phyloP scores from a whole-genome alignment of 2,888 invertebrate species.

The Koerneria pararmatus region DNA sequence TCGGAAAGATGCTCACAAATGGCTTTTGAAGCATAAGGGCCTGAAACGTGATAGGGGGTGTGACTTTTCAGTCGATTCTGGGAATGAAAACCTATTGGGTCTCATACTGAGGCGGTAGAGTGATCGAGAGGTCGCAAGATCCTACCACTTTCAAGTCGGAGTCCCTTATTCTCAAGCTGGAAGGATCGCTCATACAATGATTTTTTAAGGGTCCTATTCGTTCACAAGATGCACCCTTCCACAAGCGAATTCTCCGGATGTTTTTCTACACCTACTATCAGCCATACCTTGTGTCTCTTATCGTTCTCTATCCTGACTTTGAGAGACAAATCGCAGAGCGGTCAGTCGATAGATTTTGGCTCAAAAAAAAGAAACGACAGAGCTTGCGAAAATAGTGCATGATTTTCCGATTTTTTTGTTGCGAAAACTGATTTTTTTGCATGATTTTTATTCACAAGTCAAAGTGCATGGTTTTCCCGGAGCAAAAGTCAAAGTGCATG shows the following conservation, averaged over 20 bases:
- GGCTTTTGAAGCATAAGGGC: no score
- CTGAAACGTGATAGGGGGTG: no score
- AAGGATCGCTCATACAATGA: no score
- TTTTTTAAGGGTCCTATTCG: conserved; percentile 14
- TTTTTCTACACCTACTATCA: conserved; percentile 62
- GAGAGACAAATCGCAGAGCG: conserved; percentile 48
- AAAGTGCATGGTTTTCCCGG: no score
- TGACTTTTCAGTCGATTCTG: no score
- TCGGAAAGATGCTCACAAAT: no score
- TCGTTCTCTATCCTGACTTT: conserved; percentile 59
- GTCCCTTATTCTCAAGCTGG: no score
- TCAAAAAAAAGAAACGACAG: conserved; percentile 26
- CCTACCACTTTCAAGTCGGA: no score
- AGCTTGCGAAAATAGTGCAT: conserved; percentile 33
- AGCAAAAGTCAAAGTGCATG: no score
- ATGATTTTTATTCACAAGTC: not conserved
- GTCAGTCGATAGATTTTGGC: not conserved
- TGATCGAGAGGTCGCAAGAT: no score
- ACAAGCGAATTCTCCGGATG: conserved; percentile 50
- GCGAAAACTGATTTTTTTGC: conserved; percentile 14
- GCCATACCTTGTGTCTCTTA: conserved; percentile 61
- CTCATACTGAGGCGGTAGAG: no score
- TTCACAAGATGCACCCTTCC: conserved; percentile 30
- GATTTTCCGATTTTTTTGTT: not conserved
- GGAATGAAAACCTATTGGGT: no score